Percentiles rank a stretch among this genome's conserved stretches.
These are phyloP conservation scores for Percopsis omiscomaycus DNA, from an alignment of 2,797 vertebrate genomes.

Conservation along the genomic window DNA sequence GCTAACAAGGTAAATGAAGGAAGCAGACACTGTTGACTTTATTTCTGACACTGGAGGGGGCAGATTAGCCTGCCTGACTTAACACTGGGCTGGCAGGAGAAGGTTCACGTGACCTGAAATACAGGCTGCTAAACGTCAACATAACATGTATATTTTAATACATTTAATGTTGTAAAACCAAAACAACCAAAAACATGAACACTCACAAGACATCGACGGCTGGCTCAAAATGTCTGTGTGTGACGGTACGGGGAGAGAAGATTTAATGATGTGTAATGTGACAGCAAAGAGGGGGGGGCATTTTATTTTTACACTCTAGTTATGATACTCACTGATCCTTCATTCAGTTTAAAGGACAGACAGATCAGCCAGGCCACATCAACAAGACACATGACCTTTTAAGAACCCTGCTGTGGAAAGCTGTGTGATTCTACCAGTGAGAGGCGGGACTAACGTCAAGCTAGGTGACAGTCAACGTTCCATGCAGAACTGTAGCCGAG, in stretches of 20 bases:
- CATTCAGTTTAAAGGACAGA: too few species aligned
- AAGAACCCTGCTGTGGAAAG: too few species aligned
- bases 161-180: too few species aligned
- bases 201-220: slow-evolving; percentile 32
- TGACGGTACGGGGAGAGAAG: neutral
- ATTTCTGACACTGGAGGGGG: slow-evolving; percentile 48
- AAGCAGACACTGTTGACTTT: slow-evolving; percentile 61
- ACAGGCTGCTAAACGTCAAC: slow-evolving; percentile 6
- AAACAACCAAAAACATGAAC: slow-evolving; percentile 1
- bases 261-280: slow-evolving; percentile 14
- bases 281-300: slow-evolving; percentile 25
- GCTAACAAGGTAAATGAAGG: slow-evolving; percentile 66
- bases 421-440: too few species aligned
- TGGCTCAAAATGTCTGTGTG: slow-evolving; percentile 17
- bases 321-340: neutral
- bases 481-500: too few species aligned
- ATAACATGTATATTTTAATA: too few species aligned
- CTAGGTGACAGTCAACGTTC: too few species aligned
- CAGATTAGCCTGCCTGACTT: slow-evolving; percentile 59
- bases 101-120: slow-evolving; percentile 44
- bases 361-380: too few species aligned
- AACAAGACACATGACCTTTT: too few species aligned
- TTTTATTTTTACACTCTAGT: neutral
- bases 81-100: slow-evolving; percentile 52
- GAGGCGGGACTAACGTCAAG: too few species aligned